Conservation (phyloP, 2,797 vertebrate species). For the Setipinna tenuifilis region DNA sequence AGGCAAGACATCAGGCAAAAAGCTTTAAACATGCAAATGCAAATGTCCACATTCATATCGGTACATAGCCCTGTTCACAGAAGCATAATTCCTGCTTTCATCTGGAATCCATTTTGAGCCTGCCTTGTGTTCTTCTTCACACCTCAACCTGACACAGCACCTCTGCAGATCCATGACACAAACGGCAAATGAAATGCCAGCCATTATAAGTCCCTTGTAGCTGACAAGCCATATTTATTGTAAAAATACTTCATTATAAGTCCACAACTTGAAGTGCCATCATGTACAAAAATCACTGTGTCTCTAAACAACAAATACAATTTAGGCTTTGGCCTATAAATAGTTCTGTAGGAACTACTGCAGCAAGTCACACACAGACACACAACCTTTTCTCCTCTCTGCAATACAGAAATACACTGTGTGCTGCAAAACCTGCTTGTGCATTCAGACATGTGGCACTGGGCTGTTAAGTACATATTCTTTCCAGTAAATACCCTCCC, state of each 20-base stretch:
- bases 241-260: not conserved
- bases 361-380: conserved; percentile 7
- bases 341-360: conserved; percentile 4
- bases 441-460: conserved; percentile 39
- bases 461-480: conserved; percentile 38
- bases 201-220: not conserved
- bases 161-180: conserved; percentile 28
- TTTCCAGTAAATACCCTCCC: conserved; percentile 30
- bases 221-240: not conserved
- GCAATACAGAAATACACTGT: conserved; percentile 11
- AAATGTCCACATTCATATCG: too few species aligned
- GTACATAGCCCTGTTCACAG: too few species aligned
- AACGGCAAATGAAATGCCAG: conserved; percentile 40
- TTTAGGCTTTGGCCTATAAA: not conserved
- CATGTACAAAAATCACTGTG: not conserved
- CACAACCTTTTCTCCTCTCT: not conserved
- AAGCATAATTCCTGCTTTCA: too few species aligned
- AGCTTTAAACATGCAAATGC: too few species aligned
- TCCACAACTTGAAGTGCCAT: not conserved
- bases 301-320: not conserved
- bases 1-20: too few species aligned
- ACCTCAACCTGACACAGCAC: not conserved
- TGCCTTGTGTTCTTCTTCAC: not conserved
- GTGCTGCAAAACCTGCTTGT: not conserved
- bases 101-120: not conserved